A percentile compares a stretch with the other conserved stretches of the same genome.
These are phyloP conservation scores for Halichoerus grypus DNA, from an alignment of 2,113 vertebrate genomes.

Conservation along the genomic window DNA sequence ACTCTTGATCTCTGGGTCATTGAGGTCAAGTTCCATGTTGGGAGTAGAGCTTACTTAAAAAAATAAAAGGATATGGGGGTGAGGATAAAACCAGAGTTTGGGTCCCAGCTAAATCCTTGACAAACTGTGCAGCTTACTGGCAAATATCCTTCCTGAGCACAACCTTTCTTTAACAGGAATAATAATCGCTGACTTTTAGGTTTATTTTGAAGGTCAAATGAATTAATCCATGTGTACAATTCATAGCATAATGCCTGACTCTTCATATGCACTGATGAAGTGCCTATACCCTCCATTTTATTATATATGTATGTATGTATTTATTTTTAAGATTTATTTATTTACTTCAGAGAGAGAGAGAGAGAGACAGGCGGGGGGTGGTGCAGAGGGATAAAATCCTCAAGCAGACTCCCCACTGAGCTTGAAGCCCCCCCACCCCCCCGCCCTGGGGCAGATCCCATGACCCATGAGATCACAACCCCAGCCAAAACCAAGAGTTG, in stretches of 20 bases:
- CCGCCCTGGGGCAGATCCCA: neutral
- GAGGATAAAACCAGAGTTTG: neutral
- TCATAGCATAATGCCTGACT: neutral
- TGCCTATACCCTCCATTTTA: neutral
- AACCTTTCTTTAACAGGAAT: neutral
- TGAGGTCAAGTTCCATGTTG: neutral
- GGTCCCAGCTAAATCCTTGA: neutral
- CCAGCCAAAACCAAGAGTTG: neutral
- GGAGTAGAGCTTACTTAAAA: neutral
- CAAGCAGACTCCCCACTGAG: neutral
- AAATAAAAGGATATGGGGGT: neutral
- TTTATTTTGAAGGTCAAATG: slow-evolving; percentile 21
- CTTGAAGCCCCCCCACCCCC: neutral
- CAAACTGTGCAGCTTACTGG: neutral
- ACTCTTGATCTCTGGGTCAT: neutral
- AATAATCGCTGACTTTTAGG: neutral
- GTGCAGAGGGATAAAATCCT: neutral
- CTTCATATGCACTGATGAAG: neutral
- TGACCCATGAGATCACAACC: neutral
- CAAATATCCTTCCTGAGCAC: neutral
- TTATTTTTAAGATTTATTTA: neutral
- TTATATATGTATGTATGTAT: neutral
- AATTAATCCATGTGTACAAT: neutral
- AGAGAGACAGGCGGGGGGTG: neutral
- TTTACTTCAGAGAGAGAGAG: neutral